Evolutionary conservation across 1,140 invertebrate species (phyloP).

Genomic region (Hydropsyche tenuis): DNA sequence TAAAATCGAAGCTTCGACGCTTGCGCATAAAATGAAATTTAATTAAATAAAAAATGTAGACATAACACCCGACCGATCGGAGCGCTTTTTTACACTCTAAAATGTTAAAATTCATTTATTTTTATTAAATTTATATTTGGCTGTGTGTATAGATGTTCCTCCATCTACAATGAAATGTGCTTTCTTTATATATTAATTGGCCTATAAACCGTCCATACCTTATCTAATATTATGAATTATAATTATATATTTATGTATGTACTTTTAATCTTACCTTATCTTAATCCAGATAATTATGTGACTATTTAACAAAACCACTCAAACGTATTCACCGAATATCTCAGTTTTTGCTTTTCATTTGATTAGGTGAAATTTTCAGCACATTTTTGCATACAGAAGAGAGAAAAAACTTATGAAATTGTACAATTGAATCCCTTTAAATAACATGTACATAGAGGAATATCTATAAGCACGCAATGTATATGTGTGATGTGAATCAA

Average conservation of each 20-base stretch:
- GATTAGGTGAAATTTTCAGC: too few relatives aligned
- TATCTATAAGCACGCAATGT: not conserved
- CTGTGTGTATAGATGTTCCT: constrained; percentile 11
- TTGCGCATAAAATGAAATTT: constrained; percentile 26
- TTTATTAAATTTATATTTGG: constrained; percentile 21
- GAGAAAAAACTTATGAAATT: too few relatives aligned
- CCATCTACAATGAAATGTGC: not conserved
- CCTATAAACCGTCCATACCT: constrained; percentile 20
- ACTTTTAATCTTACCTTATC: too few relatives aligned
- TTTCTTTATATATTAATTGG: constrained; percentile 1
- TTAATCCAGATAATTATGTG: too few relatives aligned
- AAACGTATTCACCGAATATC: too few relatives aligned
- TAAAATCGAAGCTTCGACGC: constrained; percentile 28
- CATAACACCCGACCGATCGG: constrained; percentile 28
- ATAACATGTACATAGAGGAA: too few relatives aligned
- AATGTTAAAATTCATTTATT: constrained; percentile 27
- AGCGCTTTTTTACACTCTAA: constrained; percentile 26
- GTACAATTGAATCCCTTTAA: too few relatives aligned
- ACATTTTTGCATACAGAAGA: too few relatives aligned
- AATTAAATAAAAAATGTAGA: constrained; percentile 21
- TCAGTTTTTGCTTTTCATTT: too few relatives aligned
- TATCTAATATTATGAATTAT: not conserved
- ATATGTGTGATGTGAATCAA: constrained; percentile 20
- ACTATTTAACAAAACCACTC: too few relatives aligned
- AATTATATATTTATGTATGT: too few relatives aligned